phyloP scores from a whole-genome alignment of 2,113 vertebrate species.

The Calypte anna region DNA sequence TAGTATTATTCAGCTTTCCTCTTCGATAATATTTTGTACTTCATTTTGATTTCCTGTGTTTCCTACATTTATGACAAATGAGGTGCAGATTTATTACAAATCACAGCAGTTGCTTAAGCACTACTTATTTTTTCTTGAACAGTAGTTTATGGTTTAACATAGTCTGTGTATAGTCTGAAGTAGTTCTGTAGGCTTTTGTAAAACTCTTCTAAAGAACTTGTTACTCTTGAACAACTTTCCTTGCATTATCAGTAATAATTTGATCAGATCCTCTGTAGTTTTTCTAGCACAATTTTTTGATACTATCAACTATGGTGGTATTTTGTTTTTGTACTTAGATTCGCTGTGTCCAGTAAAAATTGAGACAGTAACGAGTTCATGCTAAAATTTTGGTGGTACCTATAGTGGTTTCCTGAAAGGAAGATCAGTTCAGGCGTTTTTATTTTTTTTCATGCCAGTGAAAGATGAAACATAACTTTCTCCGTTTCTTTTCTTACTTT shows the following conservation, averaged over 20 bases:
- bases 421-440: not conserved
- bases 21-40: not conserved
- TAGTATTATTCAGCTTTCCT: not conserved
- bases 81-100: not conserved
- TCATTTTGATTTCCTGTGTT: not conserved
- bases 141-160: not conserved
- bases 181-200: not conserved
- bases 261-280: not conserved
- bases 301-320: not conserved
- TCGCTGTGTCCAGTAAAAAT: not conserved
- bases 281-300: not conserved
- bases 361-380: not conserved
- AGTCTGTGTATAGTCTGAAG: not conserved
- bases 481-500: constrained; percentile 46
- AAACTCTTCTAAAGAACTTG: not conserved
- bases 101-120: not conserved
- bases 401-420: constrained; percentile 16
- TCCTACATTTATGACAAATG: not conserved
- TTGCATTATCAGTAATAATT: not conserved
- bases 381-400: not conserved
- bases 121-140: not conserved
- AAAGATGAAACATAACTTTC: constrained; percentile 55
- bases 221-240: not conserved
- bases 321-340: not conserved
- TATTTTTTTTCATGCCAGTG: not conserved